These are phyloP conservation scores for Synanthedon tipuliformis DNA, from an alignment of 2,888 invertebrate genomes.

Conservation along the genomic window DNA sequence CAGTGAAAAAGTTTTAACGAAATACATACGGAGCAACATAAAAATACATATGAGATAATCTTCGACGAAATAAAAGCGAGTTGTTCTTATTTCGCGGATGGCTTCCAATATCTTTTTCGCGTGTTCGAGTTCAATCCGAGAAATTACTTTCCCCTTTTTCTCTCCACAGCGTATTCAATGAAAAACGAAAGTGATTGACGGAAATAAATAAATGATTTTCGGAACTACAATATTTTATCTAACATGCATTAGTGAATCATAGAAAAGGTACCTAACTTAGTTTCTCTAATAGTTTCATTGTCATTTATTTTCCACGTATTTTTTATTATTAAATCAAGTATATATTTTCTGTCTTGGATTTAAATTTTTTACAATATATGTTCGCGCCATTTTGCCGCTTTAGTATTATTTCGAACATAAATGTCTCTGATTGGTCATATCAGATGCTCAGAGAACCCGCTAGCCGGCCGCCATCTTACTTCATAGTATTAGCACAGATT, in stretches of 20 bases:
- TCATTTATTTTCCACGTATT: too few relatives aligned
- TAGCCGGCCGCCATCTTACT: too few relatives aligned
- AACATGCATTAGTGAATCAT: background rate
- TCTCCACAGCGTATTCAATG: slow-evolving; percentile 36
- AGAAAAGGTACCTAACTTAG: background rate
- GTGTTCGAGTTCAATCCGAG: slow-evolving; percentile 41
- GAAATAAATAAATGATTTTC: slow-evolving; percentile 25
- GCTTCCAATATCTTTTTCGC: slow-evolving; percentile 49
- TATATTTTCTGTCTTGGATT: too few relatives aligned
- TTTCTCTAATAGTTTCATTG: too few relatives aligned
- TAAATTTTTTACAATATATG: too few relatives aligned
- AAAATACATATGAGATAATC: slow-evolving; percentile 20
- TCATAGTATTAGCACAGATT: too few relatives aligned
- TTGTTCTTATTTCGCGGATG: slow-evolving; percentile 38
- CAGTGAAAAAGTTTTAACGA: too few relatives aligned
- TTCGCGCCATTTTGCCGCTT: too few relatives aligned
- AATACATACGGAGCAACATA: background rate
- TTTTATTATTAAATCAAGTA: too few relatives aligned
- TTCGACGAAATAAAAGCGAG: slow-evolving; percentile 31
- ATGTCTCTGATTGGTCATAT: too few relatives aligned
- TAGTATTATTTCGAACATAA: too few relatives aligned
- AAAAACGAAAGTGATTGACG: slow-evolving; percentile 37
- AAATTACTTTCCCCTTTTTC: slow-evolving; percentile 43
- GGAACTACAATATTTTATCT: background rate
- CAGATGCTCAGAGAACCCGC: too few relatives aligned